These are phyloP conservation scores for Drosophila neocordata DNA, from an alignment of 1,140 invertebrate species.

Conservation along the genomic window DNA sequence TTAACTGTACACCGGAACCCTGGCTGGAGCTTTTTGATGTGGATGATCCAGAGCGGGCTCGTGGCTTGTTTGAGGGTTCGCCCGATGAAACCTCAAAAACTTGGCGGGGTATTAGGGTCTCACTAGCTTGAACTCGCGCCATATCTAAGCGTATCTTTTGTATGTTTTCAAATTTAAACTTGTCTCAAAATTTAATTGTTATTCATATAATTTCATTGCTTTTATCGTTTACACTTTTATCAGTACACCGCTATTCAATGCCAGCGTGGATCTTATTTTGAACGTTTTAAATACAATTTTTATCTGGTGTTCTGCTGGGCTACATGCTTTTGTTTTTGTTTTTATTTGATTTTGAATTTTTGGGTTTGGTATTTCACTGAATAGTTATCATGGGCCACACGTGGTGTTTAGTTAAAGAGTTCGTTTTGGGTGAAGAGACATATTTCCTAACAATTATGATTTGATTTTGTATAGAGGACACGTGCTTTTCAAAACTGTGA, in stretches of 20 bases:
- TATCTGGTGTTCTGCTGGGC: constrained; percentile 30
- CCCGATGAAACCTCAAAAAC: constrained; percentile 66
- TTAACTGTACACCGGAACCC: constrained; percentile 86
- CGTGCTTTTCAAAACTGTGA: background rate
- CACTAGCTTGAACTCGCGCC: constrained; percentile 76
- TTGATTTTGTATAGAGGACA: constrained; percentile 1
- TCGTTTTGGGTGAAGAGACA: background rate
- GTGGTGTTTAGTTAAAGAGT: constrained; percentile 34
- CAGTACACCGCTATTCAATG: constrained; percentile 36
- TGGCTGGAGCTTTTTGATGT: constrained; percentile 69
- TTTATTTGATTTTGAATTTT: constrained; percentile 21
- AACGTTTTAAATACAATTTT: constrained; percentile 54
- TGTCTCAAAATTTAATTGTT: background rate
- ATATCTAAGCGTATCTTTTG: constrained; percentile 38
- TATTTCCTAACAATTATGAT: background rate
- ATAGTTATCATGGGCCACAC: constrained; percentile 42
- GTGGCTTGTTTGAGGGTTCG: constrained; percentile 28
- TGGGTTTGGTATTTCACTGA: constrained; percentile 12
- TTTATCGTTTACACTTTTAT: constrained; percentile 48
- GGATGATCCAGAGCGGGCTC: constrained; percentile 44
- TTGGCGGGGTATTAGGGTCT: constrained; percentile 71
- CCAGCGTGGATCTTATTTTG: constrained; percentile 53
- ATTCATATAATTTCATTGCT: constrained; percentile 21
- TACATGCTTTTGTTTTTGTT: constrained; percentile 61
- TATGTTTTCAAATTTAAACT: background rate